Conservation (phyloP, 2,797 vertebrate species). For the Spizella passerina region DNA sequence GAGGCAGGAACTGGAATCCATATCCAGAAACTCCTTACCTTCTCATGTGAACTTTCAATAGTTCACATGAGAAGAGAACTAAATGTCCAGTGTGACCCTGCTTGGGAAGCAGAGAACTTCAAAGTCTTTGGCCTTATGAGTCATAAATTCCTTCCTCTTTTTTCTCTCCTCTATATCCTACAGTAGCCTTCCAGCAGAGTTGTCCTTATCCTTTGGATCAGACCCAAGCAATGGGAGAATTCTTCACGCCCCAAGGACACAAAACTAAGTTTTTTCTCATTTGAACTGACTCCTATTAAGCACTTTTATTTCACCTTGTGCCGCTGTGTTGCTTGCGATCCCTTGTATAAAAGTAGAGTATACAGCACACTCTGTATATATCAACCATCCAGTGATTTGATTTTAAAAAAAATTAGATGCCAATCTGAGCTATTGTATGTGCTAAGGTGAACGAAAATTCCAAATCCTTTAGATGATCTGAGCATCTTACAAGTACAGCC, state of each 20-base stretch:
- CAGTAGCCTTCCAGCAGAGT: not conserved
- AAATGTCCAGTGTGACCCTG: not conserved
- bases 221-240: not conserved
- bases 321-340: rapidly evolving
- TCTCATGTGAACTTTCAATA: too few relatives aligned
- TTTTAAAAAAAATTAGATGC: not conserved
- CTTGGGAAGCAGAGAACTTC: not conserved
- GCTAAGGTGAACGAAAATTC: not conserved
- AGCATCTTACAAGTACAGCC: not conserved
- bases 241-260: not conserved
- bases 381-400: not conserved
- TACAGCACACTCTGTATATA: not conserved
- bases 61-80: not conserved
- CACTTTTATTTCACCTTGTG: not conserved
- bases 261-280: not conserved
- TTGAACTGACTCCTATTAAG: not conserved
- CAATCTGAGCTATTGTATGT: not conserved
- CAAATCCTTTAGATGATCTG: not conserved
- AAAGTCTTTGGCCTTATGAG: not conserved
- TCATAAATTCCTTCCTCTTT: not conserved
- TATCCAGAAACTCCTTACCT: not conserved
- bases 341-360: not conserved
- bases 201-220: not conserved
- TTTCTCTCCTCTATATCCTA: not conserved
- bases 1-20: not conserved